These are phyloP conservation scores for Corythornis madagascariensis DNA, from an alignment of 2,113 vertebrate genomes.

Conservation along the genomic window DNA sequence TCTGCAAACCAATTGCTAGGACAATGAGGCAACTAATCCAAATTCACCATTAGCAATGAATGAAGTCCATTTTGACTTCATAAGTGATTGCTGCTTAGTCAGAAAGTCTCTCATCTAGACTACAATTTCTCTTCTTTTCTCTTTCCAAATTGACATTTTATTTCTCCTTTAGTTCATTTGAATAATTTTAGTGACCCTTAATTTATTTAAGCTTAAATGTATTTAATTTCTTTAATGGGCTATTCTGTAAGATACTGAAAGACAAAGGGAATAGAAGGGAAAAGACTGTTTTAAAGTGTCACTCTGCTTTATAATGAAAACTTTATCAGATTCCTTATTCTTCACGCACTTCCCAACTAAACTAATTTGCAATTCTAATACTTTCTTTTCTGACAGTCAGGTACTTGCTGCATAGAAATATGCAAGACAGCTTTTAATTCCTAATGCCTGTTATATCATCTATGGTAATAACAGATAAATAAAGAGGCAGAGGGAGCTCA, in stretches of 20 bases:
- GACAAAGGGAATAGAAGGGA: not conserved
- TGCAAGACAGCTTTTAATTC: conserved; percentile 30
- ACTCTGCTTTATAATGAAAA: conserved; percentile 1
- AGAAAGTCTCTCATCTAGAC: not conserved
- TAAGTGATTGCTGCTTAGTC: not conserved
- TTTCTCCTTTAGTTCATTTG: conserved; percentile 22
- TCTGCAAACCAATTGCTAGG: not conserved
- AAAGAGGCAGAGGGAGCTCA: not conserved
- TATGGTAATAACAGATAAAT: not conserved
- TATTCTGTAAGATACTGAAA: not conserved
- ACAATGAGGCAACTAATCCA: not conserved
- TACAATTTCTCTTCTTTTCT: not conserved
- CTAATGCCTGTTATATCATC: conserved; percentile 4
- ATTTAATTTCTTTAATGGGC: conserved; percentile 26
- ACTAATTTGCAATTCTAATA: conserved; percentile 20
- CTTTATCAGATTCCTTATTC: not conserved
- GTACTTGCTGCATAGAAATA: not conserved
- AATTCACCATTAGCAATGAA: not conserved
- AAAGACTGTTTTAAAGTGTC: not conserved
- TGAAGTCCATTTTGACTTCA: not conserved
- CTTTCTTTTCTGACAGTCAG: not conserved
- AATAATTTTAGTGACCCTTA: not conserved
- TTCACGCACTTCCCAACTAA: not conserved
- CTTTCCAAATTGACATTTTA: not conserved
- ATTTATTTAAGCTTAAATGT: conserved; percentile 22